Evolutionary conservation across 64 coral and sea anemone species (phyloP).

Genomic region (Dendronephthya gigantea): DNA sequence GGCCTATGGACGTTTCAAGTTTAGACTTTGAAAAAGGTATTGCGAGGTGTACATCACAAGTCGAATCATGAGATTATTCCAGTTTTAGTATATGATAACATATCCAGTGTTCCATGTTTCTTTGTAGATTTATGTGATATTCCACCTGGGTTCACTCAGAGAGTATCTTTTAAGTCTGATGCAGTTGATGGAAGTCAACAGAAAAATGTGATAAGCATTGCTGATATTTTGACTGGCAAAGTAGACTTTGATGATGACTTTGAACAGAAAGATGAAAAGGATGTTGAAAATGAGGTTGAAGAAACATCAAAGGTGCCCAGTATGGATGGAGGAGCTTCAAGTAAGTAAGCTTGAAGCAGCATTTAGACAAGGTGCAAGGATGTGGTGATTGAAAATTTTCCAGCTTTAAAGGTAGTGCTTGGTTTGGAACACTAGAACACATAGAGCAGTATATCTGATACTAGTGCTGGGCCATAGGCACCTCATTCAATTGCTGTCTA

Average conservation of each 20-base stretch:
- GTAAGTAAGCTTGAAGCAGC: too few species aligned
- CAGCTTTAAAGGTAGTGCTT: too few species aligned
- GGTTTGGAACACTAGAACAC: too few species aligned
- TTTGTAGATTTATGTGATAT: background rate
- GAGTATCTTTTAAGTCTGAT: background rate
- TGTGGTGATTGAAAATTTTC: too few species aligned
- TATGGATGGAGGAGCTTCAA: too few species aligned
- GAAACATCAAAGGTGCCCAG: background rate
- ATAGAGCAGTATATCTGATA: too few species aligned
- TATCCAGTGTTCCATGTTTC: too few species aligned
- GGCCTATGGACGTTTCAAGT: slow-evolving; percentile 28
- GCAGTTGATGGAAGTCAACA: background rate
- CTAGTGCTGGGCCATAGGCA: too few species aligned
- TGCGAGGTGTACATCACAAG: background rate
- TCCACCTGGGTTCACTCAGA: background rate
- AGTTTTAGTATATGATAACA: background rate
- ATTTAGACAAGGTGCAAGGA: too few species aligned
- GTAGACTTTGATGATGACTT: background rate
- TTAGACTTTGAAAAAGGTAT: slow-evolving; percentile 75
- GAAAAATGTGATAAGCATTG: background rate
- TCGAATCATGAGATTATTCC: background rate
- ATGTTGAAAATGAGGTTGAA: background rate
- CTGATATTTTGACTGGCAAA: background rate
- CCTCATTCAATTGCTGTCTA: too few species aligned
- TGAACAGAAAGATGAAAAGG: background rate